A percentile compares a stretch with the other conserved stretches of the same genome.
phyloP scores from a whole-genome alignment of 23 tunicate genomes.

The Styela plicata region DNA sequence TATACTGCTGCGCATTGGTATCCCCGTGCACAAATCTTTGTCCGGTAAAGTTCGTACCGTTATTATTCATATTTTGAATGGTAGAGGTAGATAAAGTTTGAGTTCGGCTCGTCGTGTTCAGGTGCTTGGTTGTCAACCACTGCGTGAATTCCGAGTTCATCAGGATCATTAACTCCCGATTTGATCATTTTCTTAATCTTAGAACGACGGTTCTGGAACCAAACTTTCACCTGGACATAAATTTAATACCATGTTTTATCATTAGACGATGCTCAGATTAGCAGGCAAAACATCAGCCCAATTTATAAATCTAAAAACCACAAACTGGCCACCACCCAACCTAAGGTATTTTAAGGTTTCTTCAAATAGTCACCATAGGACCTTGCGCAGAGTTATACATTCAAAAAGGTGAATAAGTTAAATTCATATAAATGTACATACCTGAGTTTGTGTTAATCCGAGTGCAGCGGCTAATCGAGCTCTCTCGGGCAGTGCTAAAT shows the following conservation, averaged over 20 bases:
- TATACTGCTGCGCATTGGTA: not conserved
- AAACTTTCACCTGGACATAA: constrained; percentile 55
- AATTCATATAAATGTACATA: no score
- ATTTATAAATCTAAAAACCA: no score
- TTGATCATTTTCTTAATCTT: constrained; percentile 63
- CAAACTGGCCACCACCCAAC: no score
- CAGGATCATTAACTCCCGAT: constrained; percentile 39
- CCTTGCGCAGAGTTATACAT: no score
- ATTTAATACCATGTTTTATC: no score
- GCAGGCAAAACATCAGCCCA: no score
- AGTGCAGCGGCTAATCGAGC: constrained; percentile 65
- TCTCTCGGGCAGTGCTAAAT: constrained; percentile 63
- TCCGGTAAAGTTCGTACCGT: no score
- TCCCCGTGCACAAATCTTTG: not conserved
- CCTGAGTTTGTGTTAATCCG: constrained; percentile 83
- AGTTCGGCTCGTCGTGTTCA: constrained; percentile 30
- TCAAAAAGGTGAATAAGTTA: no score
- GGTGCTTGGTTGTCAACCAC: constrained; percentile 71
- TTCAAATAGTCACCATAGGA: no score
- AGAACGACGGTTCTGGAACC: constrained; percentile 80
- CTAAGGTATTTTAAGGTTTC: no score
- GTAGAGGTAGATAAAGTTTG: not conserved
- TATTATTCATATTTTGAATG: not conserved
- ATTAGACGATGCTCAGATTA: no score
- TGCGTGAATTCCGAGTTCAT: constrained; percentile 44